phyloP scores from a whole-genome alignment of 1,140 invertebrate genomes.

The Pectinophora gossypiella region DNA sequence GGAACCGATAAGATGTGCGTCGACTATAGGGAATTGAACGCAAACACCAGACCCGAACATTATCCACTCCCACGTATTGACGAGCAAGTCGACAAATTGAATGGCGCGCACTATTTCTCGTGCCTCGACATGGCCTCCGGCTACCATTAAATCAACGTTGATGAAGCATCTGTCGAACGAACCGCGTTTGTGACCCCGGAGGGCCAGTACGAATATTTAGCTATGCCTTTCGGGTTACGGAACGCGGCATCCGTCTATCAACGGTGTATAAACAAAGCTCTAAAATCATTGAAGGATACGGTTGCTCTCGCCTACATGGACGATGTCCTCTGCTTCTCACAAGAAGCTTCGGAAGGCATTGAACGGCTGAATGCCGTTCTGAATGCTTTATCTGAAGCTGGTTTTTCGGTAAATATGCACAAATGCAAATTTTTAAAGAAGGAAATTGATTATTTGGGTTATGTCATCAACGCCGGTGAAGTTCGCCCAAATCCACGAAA shows the following conservation, averaged over 20 bases:
- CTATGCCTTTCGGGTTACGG: slow-evolving; percentile 3
- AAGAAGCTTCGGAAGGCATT: neutral
- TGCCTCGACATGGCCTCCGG: neutral
- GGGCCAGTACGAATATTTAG: neutral
- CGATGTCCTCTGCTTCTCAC: neutral
- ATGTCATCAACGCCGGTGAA: neutral
- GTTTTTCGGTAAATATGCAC: neutral
- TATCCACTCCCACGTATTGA: neutral
- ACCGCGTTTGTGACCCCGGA: slow-evolving; percentile 1
- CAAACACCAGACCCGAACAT: neutral
- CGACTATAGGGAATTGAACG: neutral
- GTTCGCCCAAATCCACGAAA: neutral
- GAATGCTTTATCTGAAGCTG: neutral
- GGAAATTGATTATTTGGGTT: neutral
- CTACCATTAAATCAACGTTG: neutral
- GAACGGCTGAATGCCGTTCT: neutral
- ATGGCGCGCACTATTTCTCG: neutral
- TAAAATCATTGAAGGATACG: no score
- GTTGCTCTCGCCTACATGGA: no score
- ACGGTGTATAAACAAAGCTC: neutral
- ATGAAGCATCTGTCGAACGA: neutral
- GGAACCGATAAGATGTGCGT: neutral
- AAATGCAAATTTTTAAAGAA: neutral
- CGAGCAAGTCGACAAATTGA: neutral
- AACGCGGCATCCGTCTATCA: slow-evolving; percentile 2